phyloP scores from a whole-genome alignment of 2,113 vertebrate genomes.

The Gracilinanus agilis region DNA sequence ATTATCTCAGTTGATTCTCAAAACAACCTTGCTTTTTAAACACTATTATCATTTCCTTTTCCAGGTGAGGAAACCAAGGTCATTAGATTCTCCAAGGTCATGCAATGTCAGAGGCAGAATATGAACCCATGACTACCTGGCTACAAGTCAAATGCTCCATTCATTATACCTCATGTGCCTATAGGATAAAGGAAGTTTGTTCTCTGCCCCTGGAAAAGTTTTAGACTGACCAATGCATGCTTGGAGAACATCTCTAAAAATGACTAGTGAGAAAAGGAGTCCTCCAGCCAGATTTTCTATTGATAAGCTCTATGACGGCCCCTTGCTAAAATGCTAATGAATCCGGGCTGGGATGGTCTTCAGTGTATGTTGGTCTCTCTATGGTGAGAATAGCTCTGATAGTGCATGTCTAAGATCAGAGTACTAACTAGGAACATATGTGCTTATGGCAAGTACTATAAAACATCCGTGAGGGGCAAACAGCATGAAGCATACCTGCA shows the following conservation, averaged over 20 bases:
- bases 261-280: background rate
- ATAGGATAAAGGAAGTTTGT: background rate
- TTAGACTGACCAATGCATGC: background rate
- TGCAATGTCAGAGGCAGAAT: background rate
- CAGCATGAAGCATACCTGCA: background rate
- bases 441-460: background rate
- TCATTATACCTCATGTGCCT: background rate
- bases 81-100: background rate
- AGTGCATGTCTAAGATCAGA: background rate
- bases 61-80: background rate
- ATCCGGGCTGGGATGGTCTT: background rate
- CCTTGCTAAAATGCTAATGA: background rate
- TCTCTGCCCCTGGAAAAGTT: background rate
- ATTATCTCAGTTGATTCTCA: background rate
- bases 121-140: background rate
- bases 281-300: background rate
- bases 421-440: background rate
- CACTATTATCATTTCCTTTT: background rate
- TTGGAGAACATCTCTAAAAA: background rate
- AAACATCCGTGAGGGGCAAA: background rate
- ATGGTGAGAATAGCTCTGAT: background rate
- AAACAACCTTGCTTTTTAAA: background rate
- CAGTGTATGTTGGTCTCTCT: background rate
- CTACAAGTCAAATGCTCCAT: background rate
- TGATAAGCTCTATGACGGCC: background rate